Evolutionary conservation across 2,113 vertebrate species (phyloP).

Genomic region (Erythrocebus patas): DNA sequence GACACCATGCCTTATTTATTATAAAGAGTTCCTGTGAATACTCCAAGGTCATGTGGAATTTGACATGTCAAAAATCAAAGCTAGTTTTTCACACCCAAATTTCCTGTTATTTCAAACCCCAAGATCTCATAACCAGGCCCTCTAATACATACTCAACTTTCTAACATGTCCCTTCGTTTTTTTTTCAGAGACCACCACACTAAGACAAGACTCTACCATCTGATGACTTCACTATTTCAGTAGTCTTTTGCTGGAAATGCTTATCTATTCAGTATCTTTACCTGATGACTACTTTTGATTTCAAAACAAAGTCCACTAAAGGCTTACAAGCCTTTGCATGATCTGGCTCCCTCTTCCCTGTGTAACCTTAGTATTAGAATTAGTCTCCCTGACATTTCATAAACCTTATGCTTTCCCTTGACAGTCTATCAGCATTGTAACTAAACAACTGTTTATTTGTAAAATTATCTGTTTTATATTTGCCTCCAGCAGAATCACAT

Average conservation of each 20-base stretch:
- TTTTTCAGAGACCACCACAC: background rate
- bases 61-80: background rate
- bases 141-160: background rate
- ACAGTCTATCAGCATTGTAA: background rate
- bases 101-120: background rate
- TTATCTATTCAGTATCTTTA: background rate
- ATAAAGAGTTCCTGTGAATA: background rate
- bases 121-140: background rate
- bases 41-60: background rate
- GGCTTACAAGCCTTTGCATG: background rate
- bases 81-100: background rate
- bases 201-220: background rate
- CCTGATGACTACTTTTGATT: background rate
- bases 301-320: background rate
- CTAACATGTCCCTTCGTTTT: background rate
- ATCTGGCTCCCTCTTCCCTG: background rate
- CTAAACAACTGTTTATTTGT: background rate
- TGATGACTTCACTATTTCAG: background rate
- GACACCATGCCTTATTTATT: background rate
- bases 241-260: background rate
- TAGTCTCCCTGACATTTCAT: background rate
- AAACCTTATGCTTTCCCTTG: background rate
- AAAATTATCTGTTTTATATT: conserved; percentile 39
- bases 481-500: background rate
- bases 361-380: background rate